Conservation (phyloP, 2,888 invertebrate species). For the Calameuta pallipes region DNA sequence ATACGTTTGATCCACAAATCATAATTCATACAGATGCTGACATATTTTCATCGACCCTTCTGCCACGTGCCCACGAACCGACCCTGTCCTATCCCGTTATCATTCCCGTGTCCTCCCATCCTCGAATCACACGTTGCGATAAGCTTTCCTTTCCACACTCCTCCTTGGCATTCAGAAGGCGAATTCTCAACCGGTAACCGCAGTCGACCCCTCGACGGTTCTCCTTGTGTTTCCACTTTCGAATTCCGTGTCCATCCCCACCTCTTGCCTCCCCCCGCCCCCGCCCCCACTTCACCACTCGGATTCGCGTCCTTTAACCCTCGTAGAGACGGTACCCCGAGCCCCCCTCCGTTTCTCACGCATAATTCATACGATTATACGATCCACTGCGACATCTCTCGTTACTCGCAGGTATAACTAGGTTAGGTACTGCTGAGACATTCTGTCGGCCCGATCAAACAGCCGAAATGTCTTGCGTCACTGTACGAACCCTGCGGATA, state of each 20-base stretch:
- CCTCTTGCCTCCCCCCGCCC: constrained; percentile 2
- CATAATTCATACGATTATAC: constrained; percentile 13
- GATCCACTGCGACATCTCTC: constrained; percentile 14
- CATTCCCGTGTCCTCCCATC: not conserved
- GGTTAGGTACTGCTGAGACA: not conserved
- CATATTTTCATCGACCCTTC: not conserved
- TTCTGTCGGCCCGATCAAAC: not conserved
- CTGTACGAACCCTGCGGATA: not conserved
- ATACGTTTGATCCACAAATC: constrained; percentile 3
- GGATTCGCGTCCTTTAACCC: not conserved
- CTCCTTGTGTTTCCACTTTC: not conserved
- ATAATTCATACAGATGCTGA: not conserved
- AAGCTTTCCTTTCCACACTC: not conserved
- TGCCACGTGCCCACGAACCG: not conserved
- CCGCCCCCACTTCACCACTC: not conserved
- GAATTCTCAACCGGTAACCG: constrained; percentile 13
- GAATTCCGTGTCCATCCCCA: constrained; percentile 19
- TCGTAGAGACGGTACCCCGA: not conserved
- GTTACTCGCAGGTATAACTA: constrained; percentile 10
- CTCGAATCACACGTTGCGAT: not conserved
- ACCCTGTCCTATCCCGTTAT: not conserved
- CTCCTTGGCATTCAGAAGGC: constrained; percentile 11
- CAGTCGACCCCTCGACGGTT: not conserved
- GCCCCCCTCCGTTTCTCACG: not conserved
- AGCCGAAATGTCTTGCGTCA: not conserved